phyloP scores from a whole-genome alignment of 2,888 invertebrate species.

The Quadroppia sp. region DNA sequence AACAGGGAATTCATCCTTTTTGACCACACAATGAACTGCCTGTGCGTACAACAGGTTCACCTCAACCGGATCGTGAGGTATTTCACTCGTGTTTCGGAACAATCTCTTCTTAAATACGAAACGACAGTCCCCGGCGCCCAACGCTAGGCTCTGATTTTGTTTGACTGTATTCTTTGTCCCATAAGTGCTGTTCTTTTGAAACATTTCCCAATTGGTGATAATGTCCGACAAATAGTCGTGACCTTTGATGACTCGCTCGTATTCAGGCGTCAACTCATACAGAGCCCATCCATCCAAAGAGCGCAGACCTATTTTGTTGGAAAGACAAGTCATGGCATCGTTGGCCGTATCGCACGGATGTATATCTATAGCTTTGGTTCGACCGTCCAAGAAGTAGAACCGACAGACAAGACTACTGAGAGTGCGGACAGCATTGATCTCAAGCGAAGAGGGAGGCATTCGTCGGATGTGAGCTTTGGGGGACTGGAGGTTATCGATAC shows the following conservation, averaged over 20 bases:
- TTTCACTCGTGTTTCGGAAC: conserved; percentile 78
- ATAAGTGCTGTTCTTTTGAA: conserved; percentile 41
- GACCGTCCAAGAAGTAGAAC: conserved; percentile 89
- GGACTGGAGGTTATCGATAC: conserved; percentile 77
- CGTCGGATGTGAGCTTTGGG: conserved; percentile 71
- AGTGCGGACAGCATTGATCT: conserved; percentile 85
- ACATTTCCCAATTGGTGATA: conserved; percentile 72
- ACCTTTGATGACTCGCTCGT: conserved; percentile 82
- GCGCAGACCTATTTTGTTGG: conserved; percentile 74
- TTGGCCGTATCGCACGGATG: conserved; percentile 90
- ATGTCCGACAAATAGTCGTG: conserved; percentile 90
- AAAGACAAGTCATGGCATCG: conserved; percentile 80
- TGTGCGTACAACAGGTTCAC: conserved; percentile 89
- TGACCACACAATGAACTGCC: conserved; percentile 89
- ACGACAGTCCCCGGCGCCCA: conserved; percentile 79
- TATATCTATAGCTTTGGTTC: conserved; percentile 90
- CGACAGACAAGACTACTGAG: conserved; percentile 84
- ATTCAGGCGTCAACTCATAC: conserved; percentile 73
- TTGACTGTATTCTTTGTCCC: conserved; percentile 48
- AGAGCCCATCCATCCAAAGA: conserved; percentile 91
- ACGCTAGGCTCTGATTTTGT: conserved; percentile 53
- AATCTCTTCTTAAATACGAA: conserved; percentile 87
- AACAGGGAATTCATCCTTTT: conserved; percentile 93
- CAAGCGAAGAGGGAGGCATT: conserved; percentile 83
- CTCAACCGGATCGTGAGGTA: conserved; percentile 92